Evolutionary conservation across 1,140 invertebrate genomes (phyloP), one percentile per base, ranked within the genome.

Genomic region (Melipona quadrifasciata): DNA sequence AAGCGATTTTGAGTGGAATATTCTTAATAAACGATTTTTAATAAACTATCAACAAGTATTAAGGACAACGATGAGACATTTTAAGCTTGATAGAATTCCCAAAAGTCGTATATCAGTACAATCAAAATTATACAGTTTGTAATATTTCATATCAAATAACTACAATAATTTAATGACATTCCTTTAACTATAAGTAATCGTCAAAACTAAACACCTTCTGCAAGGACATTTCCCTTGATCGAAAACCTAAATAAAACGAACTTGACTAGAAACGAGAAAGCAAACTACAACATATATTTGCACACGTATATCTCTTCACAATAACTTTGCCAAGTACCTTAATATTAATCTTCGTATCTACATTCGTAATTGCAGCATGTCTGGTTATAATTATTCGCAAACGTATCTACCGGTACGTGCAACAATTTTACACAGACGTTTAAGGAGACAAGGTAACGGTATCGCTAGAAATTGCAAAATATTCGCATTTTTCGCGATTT

Each of bases 391-490:
- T 75, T 39, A 51, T 21, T 27, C 55, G 19, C 39, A 16, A 77
- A n/a, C n/a, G 14, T 8, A 21, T 21, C 39, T 47, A 10, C 8
- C 8, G 8, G 39, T 47, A 39, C 19, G n/a, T 47, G 16, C 34
- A 21, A 17, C 64, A 39, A n/a, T n/a, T 21, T 34, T 24, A 5
- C 6, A 8, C 17, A 57, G 12, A 14, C 24, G 39, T n/a, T 31
- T 27, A 2, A 51, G 61, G n/a, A n/a, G 73, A 78, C 64, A 51
- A 64, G 47, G 14, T 78, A 78, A 78, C 76, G 76, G 76, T 19
- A 78, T 39, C 61, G 5, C 5, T 17, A 19, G 31, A n/a, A 19
- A n/a, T n/a, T 24, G 24, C 6, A 21, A 57, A 53, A 27, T 31
- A 71, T 19, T 51, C 53, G 11, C 17, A 27, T 24, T n/a, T 31